Evolutionary conservation across 2,797 vertebrate genomes (phyloP).

Genomic region (Sebastes steindachneri): DNA sequence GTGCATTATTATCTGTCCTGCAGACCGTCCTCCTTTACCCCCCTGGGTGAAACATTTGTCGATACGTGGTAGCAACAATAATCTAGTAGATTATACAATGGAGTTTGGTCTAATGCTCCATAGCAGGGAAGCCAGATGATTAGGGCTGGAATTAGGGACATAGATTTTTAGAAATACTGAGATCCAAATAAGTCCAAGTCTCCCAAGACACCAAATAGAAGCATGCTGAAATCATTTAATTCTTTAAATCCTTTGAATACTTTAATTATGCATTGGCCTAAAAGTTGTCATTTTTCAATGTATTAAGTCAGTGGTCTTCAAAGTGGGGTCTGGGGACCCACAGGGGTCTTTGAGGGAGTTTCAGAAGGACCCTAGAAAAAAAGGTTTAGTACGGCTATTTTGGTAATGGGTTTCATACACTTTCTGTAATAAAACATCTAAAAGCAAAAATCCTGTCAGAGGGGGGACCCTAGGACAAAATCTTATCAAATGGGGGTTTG

Average conservation of each 20-base stretch:
- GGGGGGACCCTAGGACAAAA: too few relatives aligned
- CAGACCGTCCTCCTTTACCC: too few relatives aligned
- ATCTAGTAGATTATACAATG: neutral
- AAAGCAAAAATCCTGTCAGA: accelerated
- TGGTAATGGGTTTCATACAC: too few relatives aligned
- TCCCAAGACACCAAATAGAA: neutral
- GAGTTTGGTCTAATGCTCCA: neutral
- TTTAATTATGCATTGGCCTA: neutral
- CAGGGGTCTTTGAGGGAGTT: too few relatives aligned
- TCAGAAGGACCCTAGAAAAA: too few relatives aligned
- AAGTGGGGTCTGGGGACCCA: too few relatives aligned
- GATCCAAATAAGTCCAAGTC: neutral
- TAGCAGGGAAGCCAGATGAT: neutral
- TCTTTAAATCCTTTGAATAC: neutral
- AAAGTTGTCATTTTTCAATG: neutral
- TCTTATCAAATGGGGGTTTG: too few relatives aligned
- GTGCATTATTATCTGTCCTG: too few relatives aligned
- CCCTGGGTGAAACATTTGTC: neutral
- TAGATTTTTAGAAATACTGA: neutral
- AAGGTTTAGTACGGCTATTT: too few relatives aligned
- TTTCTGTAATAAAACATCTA: too few relatives aligned
- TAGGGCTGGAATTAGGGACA: neutral
- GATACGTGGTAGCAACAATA: neutral
- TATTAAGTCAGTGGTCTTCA: too few relatives aligned
- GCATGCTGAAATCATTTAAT: neutral